These are phyloP conservation scores for Apolygus lucorum DNA, from an alignment of 1,140 invertebrate genomes.

Conservation along the genomic window DNA sequence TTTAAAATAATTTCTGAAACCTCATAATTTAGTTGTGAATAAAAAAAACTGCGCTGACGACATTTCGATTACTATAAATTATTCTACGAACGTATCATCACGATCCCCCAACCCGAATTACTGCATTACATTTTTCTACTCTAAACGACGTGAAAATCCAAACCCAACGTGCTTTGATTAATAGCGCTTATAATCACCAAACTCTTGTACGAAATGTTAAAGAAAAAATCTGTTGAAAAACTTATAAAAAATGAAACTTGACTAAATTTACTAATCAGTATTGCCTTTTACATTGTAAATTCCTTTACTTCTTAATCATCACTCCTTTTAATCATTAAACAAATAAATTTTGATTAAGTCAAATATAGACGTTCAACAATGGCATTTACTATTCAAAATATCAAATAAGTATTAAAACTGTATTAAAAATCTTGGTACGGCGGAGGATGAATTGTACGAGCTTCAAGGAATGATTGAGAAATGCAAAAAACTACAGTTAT, in stretches of 20 bases:
- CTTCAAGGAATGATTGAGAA: not conserved
- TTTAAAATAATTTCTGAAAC: no score
- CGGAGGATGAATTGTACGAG: not conserved
- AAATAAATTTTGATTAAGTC: not conserved
- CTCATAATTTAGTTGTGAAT: no score
- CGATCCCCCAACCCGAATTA: no score
- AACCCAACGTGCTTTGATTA: no score
- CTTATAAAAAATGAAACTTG: not conserved
- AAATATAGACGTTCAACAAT: not conserved
- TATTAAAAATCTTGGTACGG: not conserved
- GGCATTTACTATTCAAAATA: conserved; percentile 13
- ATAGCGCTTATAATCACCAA: no score
- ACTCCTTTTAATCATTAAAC: not conserved
- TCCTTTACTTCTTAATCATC: not conserved
- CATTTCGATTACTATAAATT: no score
- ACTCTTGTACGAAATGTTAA: no score
- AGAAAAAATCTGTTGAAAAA: no score
- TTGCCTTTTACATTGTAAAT: not conserved
- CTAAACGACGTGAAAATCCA: no score
- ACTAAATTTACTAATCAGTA: conserved; percentile 1
- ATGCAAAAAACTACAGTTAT: not conserved
- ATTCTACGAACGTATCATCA: no score
- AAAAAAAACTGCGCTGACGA: no score
- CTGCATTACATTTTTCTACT: no score
- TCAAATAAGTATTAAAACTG: not conserved